Conservation (phyloP, 2,888 invertebrate genomes). For the Trilocha varians region DNA sequence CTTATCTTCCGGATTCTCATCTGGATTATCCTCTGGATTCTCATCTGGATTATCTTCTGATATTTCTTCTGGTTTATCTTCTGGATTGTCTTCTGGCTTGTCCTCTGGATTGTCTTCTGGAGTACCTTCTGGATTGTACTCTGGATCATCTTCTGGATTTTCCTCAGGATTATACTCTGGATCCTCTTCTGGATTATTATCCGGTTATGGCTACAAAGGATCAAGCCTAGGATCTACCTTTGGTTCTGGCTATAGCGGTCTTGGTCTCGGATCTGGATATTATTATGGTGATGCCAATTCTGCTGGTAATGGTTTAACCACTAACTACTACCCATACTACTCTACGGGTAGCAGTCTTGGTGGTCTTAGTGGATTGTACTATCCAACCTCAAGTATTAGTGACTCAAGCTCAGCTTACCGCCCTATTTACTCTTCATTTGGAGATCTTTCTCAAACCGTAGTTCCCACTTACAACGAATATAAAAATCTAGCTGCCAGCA, state of each 20-base stretch:
- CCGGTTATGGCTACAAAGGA: constrained; percentile 16
- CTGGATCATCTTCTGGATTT: too few relatives aligned
- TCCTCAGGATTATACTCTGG: constrained; percentile 1
- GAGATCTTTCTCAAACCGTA: constrained; percentile 1
- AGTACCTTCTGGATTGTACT: too few relatives aligned
- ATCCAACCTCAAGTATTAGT: constrained; percentile 8
- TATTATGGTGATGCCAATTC: not conserved
- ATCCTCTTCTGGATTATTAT: too few relatives aligned
- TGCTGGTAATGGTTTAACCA: not conserved
- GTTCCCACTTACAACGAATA: constrained; percentile 15
- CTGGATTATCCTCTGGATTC: not conserved
- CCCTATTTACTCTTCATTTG: not conserved
- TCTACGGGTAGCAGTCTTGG: not conserved
- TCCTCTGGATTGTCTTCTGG: too few relatives aligned
- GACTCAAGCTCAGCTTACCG: not conserved
- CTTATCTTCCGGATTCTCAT: constrained; percentile 5
- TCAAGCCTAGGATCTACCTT: constrained; percentile 11
- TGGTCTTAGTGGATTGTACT: constrained; percentile 8
- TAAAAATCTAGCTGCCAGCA: constrained; percentile 22
- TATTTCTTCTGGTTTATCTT: constrained; percentile 5
- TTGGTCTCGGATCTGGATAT: constrained; percentile 6
- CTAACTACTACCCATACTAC: not conserved
- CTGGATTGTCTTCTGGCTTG: not conserved
- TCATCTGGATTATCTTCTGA: constrained; percentile 5
- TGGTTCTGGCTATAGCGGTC: constrained; percentile 13